Conservation (phyloP, 2,113 vertebrate species). For the Heterocephalus glaber region DNA sequence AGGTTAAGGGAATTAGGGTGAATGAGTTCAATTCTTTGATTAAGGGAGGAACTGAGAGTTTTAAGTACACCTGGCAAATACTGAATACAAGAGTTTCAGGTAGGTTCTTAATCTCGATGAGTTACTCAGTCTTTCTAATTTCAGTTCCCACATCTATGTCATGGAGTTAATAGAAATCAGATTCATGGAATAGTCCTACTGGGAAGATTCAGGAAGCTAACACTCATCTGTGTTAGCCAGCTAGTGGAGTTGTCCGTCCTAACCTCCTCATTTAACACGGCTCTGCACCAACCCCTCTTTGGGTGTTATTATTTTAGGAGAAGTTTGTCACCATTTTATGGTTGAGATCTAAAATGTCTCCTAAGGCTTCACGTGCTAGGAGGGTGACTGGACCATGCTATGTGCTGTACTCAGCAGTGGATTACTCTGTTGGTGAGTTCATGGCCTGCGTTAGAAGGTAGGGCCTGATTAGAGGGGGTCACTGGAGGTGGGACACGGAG, state of each 20-base stretch:
- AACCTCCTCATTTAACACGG: too few relatives aligned
- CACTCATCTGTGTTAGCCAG: rapidly evolving
- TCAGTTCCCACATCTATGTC: too few relatives aligned
- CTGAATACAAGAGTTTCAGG: rapidly evolving
- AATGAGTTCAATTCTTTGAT: not conserved
- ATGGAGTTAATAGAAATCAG: not conserved
- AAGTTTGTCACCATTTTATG: not conserved
- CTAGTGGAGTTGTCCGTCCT: rapidly evolving
- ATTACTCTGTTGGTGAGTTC: not conserved
- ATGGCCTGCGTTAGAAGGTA: not conserved
- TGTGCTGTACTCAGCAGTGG: rapidly evolving
- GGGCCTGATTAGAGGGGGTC: too few relatives aligned
- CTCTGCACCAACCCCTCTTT: too few relatives aligned
- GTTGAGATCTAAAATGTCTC: too few relatives aligned
- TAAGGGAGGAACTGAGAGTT: rapidly evolving
- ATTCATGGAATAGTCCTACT: not conserved
- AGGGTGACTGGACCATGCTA: not conserved
- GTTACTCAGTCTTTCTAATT: not conserved
- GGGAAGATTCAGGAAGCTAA: not conserved
- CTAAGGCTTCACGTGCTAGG: not conserved
- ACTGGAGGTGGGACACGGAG: not conserved
- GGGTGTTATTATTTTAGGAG: not conserved
- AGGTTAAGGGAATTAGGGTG: rapidly evolving
- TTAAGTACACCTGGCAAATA: not conserved
- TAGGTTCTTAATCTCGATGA: not conserved